Conservation (phyloP, 1,140 invertebrate genomes). For the Brachionus rubens region DNA sequence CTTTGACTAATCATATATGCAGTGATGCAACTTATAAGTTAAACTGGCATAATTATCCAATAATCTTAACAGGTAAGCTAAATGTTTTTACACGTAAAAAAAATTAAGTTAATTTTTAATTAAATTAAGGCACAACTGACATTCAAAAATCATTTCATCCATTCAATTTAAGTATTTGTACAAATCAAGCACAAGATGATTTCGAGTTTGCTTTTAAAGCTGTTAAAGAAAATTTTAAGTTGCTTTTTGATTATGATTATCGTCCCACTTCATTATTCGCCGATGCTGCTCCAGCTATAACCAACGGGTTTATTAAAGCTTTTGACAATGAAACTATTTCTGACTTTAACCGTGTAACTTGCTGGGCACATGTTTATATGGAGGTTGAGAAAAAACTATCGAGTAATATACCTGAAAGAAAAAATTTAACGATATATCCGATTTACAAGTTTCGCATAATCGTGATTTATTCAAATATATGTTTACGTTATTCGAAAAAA, state of each 20-base stretch:
- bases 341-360: background rate
- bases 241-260: background rate
- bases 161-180: background rate
- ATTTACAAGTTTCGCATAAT: background rate
- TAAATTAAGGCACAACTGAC: background rate
- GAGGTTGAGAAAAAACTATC: background rate
- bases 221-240: background rate
- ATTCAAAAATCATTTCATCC: background rate
- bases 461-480: background rate
- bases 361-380: background rate
- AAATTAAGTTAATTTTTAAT: too few species aligned
- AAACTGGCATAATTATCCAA: background rate
- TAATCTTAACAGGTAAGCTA: too few species aligned
- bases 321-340: background rate
- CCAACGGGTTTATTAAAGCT: background rate
- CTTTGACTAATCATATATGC: background rate
- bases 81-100: too few species aligned
- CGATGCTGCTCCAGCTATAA: slow-evolving; percentile 6
- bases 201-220: background rate
- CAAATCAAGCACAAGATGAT: background rate
- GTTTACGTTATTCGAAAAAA: background rate
- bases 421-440: background rate
- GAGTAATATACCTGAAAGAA: background rate
- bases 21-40: background rate
- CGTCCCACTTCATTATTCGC: background rate